Evolutionary conservation across 2,797 vertebrate species (phyloP).

Genomic region (Chelmon rostratus): DNA sequence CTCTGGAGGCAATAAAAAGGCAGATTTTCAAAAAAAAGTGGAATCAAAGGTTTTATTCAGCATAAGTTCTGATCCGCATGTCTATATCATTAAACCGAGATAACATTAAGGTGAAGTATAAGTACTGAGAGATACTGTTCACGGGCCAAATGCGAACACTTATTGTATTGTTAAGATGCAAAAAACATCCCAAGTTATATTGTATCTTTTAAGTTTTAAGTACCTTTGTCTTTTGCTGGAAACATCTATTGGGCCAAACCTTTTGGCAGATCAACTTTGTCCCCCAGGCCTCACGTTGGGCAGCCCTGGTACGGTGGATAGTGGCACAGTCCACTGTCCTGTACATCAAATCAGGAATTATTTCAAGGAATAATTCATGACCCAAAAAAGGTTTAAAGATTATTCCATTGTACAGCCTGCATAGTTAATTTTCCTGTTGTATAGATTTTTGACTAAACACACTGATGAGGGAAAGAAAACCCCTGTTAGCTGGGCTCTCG

Average conservation of each 20-base stretch:
- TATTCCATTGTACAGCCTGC: background rate
- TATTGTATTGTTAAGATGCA: too few relatives aligned
- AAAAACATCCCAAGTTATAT: too few relatives aligned
- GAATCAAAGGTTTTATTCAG: background rate
- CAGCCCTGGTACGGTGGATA: too few relatives aligned
- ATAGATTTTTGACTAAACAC: background rate
- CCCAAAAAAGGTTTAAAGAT: background rate
- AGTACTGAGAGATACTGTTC: background rate
- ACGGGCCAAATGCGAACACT: too few relatives aligned
- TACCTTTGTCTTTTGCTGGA: too few relatives aligned
- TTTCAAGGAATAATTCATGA: conserved; percentile 5
- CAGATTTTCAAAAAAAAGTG: background rate
- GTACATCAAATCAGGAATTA: conserved; percentile 8
- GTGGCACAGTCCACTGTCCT: background rate
- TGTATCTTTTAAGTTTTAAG: too few relatives aligned
- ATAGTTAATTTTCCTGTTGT: background rate
- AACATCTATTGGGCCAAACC: too few relatives aligned
- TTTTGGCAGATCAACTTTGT: too few relatives aligned
- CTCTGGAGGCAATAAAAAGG: background rate
- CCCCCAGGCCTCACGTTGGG: too few relatives aligned
- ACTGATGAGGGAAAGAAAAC: background rate
- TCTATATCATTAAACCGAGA: background rate
- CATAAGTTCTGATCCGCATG: background rate
- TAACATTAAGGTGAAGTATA: background rate
- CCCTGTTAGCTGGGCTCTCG: background rate